These are phyloP conservation scores for Mobula birostris DNA, from an alignment of 2,113 vertebrate genomes.

Conservation along the genomic window DNA sequence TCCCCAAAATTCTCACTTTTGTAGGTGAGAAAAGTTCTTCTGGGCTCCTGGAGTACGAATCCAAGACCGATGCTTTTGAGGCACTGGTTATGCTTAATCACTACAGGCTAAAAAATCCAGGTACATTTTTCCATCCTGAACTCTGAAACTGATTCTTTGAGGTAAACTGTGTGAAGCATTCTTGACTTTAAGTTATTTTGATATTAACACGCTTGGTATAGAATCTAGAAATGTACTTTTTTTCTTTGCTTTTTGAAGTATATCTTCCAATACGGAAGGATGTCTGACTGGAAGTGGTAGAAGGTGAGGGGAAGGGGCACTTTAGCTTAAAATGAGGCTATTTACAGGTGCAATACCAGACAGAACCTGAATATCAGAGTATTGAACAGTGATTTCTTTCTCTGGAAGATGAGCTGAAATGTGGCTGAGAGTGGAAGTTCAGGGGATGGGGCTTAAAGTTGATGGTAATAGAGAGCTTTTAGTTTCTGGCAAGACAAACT, in stretches of 20 bases:
- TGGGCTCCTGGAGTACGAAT: constrained; percentile 6
- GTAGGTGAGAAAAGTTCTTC: constrained; percentile 32
- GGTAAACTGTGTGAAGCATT: background rate
- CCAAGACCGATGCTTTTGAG: constrained; percentile 15
- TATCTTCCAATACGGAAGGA: background rate
- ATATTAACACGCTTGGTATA: too few relatives aligned
- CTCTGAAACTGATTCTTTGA: background rate
- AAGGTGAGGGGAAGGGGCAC: background rate
- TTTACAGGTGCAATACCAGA: background rate
- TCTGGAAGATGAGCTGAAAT: too few relatives aligned
- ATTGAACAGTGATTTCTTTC: too few relatives aligned
- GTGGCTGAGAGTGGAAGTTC: too few relatives aligned
- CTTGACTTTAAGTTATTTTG: background rate
- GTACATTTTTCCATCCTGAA: background rate
- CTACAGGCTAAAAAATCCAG: constrained; percentile 36
- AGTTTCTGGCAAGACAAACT: background rate
- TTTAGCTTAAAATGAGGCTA: background rate
- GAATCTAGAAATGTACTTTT: background rate
- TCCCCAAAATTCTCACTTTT: background rate
- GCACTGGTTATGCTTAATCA: constrained; percentile 32
- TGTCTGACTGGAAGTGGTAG: background rate
- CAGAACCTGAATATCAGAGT: background rate
- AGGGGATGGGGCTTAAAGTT: too few relatives aligned
- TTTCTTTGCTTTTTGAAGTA: background rate
- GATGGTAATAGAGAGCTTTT: background rate